Percentiles rank a stretch among this genome's conserved stretches.
These are phyloP conservation scores for Pyrgus malvae DNA, from an alignment of 2,888 invertebrate species.

Conservation along the genomic window DNA sequence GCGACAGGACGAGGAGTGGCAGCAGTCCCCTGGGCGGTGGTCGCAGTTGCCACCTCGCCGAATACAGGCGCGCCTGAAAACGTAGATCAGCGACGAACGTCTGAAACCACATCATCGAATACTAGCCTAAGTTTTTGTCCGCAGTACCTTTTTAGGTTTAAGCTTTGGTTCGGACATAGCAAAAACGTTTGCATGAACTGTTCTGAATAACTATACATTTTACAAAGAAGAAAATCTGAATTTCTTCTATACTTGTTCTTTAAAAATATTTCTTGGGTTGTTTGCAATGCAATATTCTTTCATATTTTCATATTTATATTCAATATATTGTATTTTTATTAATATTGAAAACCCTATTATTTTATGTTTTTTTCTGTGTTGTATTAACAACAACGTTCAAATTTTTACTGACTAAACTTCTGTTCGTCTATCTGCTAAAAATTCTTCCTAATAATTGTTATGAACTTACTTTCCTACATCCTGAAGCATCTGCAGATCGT, in stretches of 20 bases:
- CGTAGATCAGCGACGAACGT: constrained; percentile 92
- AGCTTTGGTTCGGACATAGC: constrained; percentile 16
- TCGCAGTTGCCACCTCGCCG: constrained; percentile 92
- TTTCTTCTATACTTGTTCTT: no score
- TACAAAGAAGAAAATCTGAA: no score
- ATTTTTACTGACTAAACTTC: no score
- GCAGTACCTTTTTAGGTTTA: constrained; percentile 33
- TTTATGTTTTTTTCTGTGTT: no score
- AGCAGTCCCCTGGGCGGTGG: constrained; percentile 92
- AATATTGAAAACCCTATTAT: no score
- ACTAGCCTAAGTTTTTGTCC: constrained; percentile 70
- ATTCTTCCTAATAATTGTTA: not conserved
- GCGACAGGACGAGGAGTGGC: constrained; percentile 91
- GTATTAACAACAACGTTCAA: no score
- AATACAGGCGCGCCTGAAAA: constrained; percentile 92
- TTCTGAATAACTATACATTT: not conserved
- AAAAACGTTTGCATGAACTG: not conserved
- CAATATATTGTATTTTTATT: no score
- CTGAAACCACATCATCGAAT: constrained; percentile 84
- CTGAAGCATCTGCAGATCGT: constrained; percentile 84
- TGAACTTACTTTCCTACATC: constrained; percentile 86
- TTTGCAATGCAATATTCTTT: no score
- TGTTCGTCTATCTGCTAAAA: no score
- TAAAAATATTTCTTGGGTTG: no score
- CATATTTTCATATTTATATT: no score